These are phyloP conservation scores for Coelopa pilipes DNA, from an alignment of 2,888 invertebrate genomes.

Conservation along the genomic window DNA sequence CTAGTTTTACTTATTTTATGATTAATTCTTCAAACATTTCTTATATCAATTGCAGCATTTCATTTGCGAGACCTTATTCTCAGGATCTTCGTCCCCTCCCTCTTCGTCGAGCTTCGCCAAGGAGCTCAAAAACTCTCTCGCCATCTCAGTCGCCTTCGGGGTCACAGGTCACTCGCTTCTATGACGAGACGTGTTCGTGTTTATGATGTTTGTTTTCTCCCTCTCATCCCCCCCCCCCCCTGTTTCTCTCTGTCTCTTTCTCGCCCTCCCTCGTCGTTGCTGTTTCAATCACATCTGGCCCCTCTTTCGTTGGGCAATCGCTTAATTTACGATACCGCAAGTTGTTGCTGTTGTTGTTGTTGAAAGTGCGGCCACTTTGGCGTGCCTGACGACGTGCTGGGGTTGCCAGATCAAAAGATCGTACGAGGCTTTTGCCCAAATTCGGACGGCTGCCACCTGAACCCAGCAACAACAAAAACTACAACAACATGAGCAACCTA, in stretches of 20 bases:
- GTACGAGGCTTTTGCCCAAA: background rate
- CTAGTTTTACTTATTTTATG: too few relatives aligned
- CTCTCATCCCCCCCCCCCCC: background rate
- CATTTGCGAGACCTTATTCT: too few relatives aligned
- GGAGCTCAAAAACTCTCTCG: too few relatives aligned
- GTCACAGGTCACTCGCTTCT: too few relatives aligned
- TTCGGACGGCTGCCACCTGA: background rate
- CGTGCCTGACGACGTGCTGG: background rate
- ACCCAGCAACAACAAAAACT: too few relatives aligned
- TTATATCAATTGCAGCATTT: too few relatives aligned
- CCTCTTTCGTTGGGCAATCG: background rate
- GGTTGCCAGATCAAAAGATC: too few relatives aligned
- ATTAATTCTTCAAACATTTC: too few relatives aligned
- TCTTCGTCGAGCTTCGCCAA: too few relatives aligned
- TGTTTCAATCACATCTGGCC: slow-evolving; percentile 3
- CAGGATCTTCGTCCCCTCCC: too few relatives aligned
- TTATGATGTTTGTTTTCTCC: background rate
- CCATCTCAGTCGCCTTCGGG: too few relatives aligned
- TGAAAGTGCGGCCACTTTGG: slow-evolving; percentile 3
- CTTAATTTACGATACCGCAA: background rate
- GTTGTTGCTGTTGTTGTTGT: background rate
- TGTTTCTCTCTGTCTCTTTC: background rate
- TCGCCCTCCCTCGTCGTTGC: too few relatives aligned
- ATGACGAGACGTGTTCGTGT: background rate
- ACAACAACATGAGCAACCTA: background rate